Conservation (phyloP, 2,113 vertebrate genomes). For the Calidris pygmaea region DNA sequence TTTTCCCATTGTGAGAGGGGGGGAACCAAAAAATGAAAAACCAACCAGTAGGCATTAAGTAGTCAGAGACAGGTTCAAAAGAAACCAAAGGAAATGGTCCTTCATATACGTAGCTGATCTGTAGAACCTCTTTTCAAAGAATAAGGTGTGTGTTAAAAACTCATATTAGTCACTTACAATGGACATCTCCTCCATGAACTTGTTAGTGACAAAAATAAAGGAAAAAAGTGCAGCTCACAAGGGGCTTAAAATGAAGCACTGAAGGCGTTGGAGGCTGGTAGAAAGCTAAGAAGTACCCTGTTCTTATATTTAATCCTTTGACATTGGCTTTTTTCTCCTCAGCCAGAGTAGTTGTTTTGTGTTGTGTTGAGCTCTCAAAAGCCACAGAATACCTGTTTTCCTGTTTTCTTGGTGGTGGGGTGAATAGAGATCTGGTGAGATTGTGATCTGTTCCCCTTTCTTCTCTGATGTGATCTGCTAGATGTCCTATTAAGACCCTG, state of each 20-base stretch:
- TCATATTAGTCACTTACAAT: rapidly evolving
- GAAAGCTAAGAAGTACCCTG: not conserved
- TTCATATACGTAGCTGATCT: not conserved
- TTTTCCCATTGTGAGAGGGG: not conserved
- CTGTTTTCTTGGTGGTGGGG: not conserved
- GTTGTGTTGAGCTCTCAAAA: not conserved
- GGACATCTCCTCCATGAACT: not conserved
- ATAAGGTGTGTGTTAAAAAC: not conserved
- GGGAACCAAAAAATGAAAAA: not conserved
- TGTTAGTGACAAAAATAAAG: not conserved
- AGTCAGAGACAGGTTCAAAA: not conserved
- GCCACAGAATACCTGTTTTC: not conserved
- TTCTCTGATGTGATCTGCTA: not conserved
- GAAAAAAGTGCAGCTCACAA: not conserved
- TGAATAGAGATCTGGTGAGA: not conserved
- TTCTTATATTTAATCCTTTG: not conserved
- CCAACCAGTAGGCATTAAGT: not conserved
- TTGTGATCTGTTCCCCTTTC: not conserved
- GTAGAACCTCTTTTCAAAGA: not conserved
- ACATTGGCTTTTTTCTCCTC: not conserved
- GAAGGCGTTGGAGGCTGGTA: not conserved
- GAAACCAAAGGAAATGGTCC: not conserved
- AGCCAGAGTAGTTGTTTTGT: not conserved
- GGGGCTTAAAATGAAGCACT: not conserved
- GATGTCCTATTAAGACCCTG: not conserved